Base-by-base conservation (phyloP, 2,113 vertebrate species). In the Pogona vitticeps region DNA sequence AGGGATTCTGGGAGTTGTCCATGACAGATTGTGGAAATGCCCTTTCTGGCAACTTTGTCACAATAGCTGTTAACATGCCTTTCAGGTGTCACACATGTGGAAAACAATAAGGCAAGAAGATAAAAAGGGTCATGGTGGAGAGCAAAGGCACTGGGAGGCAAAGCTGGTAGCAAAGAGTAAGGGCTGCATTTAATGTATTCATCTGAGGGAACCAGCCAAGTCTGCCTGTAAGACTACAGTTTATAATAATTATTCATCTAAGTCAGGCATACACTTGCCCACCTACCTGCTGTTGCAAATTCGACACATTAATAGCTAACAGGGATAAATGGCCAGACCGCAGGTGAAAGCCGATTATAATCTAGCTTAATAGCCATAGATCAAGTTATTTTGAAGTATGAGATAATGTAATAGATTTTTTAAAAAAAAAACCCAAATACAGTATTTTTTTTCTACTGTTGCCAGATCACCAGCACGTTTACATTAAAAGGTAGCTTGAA, bases 241-340 rank as follows among this genome's bases (percentile, higher is more conserved):
- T 86, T n/a, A n/a, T 61, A n/a, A 42, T 59, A 38, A 80, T 63
- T 76, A 65, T 63, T 76, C 59, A 80, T 61, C 21, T 72, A 26
- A 67, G 36, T 46, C 76, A 80, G 38, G 71, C 33, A 88, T 28
- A 68, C 38, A 58, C 73, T 86, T 86, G 68, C 71, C 68, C 42
- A 81, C 40, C 40, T 79, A 13, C 42, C 78, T 75, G 68, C 59
- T 86, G 76, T 92, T 88, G 67, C 70, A 85, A 67, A 10, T 76
- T 90, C 93, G 91, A 94, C 92, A 80, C 80, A 90, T 92, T 93
- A 90, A 88, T 88, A 83, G 83, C 88, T 31, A 87, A 71, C 86
- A 86, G 78, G 38, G 0, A 15, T 70, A 70, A 86, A 80, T 90
- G 78, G 82, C 61, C 91, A 91, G 85, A 90, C 85, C 58, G 28